These are phyloP conservation scores for Drepana arcuata DNA, from an alignment of 1,140 invertebrate species.

Conservation along the genomic window DNA sequence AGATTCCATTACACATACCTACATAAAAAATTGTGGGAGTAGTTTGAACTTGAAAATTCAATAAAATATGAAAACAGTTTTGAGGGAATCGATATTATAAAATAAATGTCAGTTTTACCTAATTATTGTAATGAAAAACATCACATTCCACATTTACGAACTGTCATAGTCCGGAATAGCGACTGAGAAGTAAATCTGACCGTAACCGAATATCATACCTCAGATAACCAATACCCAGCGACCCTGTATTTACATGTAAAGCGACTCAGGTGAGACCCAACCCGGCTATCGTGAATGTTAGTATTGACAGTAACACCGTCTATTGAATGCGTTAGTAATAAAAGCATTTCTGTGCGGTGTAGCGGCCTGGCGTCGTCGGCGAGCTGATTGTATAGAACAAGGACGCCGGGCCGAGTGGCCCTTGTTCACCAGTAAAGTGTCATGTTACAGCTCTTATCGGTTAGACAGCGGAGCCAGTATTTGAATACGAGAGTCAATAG, in stretches of 20 bases:
- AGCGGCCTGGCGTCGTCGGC: constrained; percentile 1
- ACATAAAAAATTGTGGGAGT: too few relatives aligned
- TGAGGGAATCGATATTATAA: too few relatives aligned
- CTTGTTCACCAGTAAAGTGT: constrained; percentile 24
- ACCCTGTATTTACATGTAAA: constrained; percentile 14
- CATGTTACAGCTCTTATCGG: constrained; percentile 39
- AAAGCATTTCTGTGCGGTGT: constrained; percentile 16
- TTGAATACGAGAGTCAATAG: constrained; percentile 37
- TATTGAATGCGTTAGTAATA: constrained; percentile 19
- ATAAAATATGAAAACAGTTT: too few relatives aligned
- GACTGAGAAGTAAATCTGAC: constrained; percentile 1
- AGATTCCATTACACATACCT: too few relatives aligned
- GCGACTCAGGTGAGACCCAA: constrained; percentile 15
- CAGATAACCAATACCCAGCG: constrained; percentile 4
- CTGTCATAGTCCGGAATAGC: constrained; percentile 10
- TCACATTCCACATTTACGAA: constrained; percentile 15
- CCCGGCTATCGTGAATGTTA: constrained; percentile 13
- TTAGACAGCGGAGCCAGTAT: constrained; percentile 29
- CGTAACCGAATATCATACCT: constrained; percentile 1
- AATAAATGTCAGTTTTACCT: too few relatives aligned
- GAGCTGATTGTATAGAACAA: neutral
- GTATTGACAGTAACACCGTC: constrained; percentile 16
- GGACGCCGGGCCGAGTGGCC: neutral
- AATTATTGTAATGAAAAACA: neutral
- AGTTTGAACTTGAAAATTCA: too few relatives aligned